Evolutionary conservation across 2,113 vertebrate species (phyloP), one percentile per base, ranked within the genome.

Genomic region (Irena cyanogastra): DNA sequence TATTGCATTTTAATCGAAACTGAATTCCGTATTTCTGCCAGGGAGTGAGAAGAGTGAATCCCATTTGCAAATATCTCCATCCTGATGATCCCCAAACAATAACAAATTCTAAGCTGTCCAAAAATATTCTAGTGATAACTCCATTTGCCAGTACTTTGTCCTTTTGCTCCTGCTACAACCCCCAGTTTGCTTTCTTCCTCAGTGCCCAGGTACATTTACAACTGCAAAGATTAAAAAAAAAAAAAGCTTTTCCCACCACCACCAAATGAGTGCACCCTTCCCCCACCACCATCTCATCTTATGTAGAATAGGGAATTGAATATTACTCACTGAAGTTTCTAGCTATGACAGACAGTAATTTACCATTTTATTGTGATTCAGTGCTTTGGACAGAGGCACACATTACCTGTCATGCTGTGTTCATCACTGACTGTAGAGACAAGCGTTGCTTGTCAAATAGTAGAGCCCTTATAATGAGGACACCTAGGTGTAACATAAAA

Each of bases 321-420:
- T 97, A 97, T 97, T 97, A 96, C 95, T 95, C 95, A 92, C 92
- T 95, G 92, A 79, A 77, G 95, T 96, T 96, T 92, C 93, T 94
- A 86, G 94, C 86, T 93, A 97, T 97, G 97, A 97, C 97, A 98
- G 96, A 97, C 96, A 97, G 97, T 97, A 97, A 98, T 98, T 97
- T 98, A 97, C 96, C 97, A 94, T 97, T 97, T 97, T 97, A 97
- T 97, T 97, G 97, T 97, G 97, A 97, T 97, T 98, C 98, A 97
- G 95, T 96, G 95, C 95, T 94, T 97, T 91, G 96, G 97, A 98
- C 97, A 97, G 97, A 96, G 96, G 96, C 97, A 97, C 95, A 97
- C 95, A 97, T 93, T 94, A 91, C 95, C 97, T 98, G 97, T 98
- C 98, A 97, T 94, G 84, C 95, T 96, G 97, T 93, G 95, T 96